Evolutionary conservation across 2,888 invertebrate species (phyloP).

Genomic region (Boloria euphrosyne): DNA sequence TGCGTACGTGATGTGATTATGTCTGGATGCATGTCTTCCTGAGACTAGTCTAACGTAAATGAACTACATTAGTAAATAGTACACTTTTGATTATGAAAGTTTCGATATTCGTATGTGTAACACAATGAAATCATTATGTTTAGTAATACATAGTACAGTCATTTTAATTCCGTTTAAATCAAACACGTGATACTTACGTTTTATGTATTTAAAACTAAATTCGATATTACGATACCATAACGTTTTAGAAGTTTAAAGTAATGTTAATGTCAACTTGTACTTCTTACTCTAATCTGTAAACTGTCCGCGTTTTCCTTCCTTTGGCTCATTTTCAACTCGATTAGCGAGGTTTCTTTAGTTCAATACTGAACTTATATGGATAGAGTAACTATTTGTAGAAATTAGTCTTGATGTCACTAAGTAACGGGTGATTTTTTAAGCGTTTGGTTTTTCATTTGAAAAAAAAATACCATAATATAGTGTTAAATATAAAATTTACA

Average conservation of each 20-base stretch:
- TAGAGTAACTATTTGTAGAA: too few species aligned
- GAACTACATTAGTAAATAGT: conserved; percentile 38
- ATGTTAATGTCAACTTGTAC: too few species aligned
- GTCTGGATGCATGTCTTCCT: conserved; percentile 42
- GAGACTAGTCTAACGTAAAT: conserved; percentile 33
- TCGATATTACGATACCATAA: too few species aligned
- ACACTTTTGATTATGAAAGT: conserved; percentile 24
- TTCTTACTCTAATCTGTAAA: not conserved
- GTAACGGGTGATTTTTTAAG: too few species aligned
- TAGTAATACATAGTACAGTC: not conserved
- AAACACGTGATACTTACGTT: too few species aligned
- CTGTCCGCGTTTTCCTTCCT: conserved; percentile 1
- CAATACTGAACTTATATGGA: not conserved
- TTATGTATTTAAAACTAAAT: too few species aligned
- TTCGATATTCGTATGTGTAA: conserved; percentile 6
- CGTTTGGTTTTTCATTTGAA: too few species aligned
- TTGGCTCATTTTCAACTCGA: not conserved
- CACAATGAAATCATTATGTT: conserved; percentile 5
- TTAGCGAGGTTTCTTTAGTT: not conserved
- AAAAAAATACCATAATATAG: too few species aligned
- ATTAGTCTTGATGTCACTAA: too few species aligned
- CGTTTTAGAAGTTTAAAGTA: too few species aligned
- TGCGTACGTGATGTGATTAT: conserved; percentile 44
- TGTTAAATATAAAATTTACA: too few species aligned
- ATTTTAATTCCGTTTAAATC: too few species aligned